Percentiles rank a stretch among this genome's conserved stretches.
Evolutionary conservation across 35 echinoderm and acorn worm species (phyloP).

Genomic region (Chiridota heheva): DNA sequence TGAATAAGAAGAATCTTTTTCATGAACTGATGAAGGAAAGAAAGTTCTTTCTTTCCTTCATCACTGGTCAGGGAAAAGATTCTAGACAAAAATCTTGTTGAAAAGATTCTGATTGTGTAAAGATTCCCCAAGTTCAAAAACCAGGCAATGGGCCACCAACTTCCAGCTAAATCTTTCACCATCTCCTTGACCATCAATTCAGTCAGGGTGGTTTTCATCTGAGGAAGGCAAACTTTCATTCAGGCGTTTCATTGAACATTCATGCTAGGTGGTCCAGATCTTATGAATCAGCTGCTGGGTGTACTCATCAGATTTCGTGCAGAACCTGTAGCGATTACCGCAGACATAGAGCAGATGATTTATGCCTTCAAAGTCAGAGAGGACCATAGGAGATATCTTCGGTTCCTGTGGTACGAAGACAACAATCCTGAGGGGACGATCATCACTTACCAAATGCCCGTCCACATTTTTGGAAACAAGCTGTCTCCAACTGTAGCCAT

Average conservation of each 20-base stretch:
- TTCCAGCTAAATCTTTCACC: no score
- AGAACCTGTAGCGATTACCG: constrained; percentile 57
- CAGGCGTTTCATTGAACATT: constrained; percentile 54
- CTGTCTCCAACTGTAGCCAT: constrained; percentile 49
- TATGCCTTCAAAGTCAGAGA: constrained; percentile 63
- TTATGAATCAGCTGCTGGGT: constrained; percentile 62
- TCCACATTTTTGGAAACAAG: constrained; percentile 54
- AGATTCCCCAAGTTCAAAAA: no score
- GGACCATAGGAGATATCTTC: constrained; percentile 54
- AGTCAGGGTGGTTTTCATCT: no score
- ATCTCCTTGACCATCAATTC: no score
- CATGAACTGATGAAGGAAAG: constrained; percentile 11
- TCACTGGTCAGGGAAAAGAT: constrained; percentile 55
- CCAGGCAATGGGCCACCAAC: no score
- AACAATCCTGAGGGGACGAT: constrained; percentile 26
- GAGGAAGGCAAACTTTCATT: no score
- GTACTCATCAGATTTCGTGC: constrained; percentile 62
- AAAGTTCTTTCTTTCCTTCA: constrained; percentile 39
- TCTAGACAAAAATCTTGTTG: constrained; percentile 18
- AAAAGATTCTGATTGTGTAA: neutral
- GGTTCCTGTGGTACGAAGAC: constrained; percentile 44
- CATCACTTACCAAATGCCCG: constrained; percentile 35
- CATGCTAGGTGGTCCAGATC: constrained; percentile 65
- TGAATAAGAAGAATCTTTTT: no score
- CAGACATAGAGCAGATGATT: constrained; percentile 60